Evolutionary conservation across 2,888 invertebrate genomes (phyloP).

Genomic region (Aspidapion aeneum): DNA sequence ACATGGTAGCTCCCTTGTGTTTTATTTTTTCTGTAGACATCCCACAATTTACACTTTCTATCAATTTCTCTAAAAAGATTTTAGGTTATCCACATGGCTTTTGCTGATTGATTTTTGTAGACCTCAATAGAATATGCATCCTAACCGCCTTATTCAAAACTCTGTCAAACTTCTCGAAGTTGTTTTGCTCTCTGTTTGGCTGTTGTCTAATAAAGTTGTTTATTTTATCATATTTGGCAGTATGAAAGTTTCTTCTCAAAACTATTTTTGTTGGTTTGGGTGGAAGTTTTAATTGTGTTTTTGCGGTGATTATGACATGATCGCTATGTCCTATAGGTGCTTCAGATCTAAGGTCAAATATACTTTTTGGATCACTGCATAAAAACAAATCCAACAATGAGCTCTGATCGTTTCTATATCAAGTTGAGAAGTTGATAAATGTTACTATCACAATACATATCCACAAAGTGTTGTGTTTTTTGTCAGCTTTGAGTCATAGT

Average conservation of each 20-base stretch:
- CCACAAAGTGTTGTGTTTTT: constrained; percentile 1
- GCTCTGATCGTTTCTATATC: constrained; percentile 3
- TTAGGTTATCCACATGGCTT: constrained; percentile 1
- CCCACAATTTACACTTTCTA: background rate
- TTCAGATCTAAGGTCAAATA: background rate
- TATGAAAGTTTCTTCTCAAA: constrained; percentile 2
- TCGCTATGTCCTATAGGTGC: background rate
- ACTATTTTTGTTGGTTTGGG: background rate
- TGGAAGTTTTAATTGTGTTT: constrained; percentile 1
- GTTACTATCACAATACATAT: constrained; percentile 1
- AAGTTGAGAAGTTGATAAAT: background rate
- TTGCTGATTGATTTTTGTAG: background rate
- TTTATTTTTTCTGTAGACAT: background rate
- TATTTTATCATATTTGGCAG: constrained; percentile 1
- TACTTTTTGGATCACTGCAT: background rate
- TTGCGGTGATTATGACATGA: background rate
- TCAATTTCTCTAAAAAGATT: constrained; percentile 1
- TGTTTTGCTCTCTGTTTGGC: background rate
- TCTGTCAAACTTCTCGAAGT: background rate
- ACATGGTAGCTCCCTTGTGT: background rate
- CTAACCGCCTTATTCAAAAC: background rate
- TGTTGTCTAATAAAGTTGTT: background rate
- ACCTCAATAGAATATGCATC: background rate
- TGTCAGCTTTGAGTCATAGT: background rate
- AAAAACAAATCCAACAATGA: background rate